Conservation (phyloP, 2,113 vertebrate genomes). For the Galemys pyrenaicus region DNA sequence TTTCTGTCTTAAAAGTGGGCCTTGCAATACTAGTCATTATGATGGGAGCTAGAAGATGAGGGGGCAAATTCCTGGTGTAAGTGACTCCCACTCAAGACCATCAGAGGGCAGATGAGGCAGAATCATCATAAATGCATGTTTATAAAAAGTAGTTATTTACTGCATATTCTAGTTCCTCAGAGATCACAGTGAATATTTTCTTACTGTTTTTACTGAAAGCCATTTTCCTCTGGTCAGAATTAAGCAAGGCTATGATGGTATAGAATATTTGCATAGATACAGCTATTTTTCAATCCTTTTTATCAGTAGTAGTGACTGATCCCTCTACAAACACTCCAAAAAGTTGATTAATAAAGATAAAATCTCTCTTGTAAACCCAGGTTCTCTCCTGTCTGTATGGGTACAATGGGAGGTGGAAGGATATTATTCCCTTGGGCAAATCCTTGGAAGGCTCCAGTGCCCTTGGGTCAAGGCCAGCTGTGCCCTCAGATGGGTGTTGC, state of each 20-base stretch:
- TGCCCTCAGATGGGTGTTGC: neutral
- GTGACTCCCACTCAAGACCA: neutral
- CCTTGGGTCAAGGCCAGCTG: neutral
- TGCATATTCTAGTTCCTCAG: neutral
- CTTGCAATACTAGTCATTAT: neutral
- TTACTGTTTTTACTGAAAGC: neutral
- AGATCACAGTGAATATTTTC: neutral
- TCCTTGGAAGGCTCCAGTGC: neutral
- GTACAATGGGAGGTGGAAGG: conserved; percentile 52
- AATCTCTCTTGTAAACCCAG: conserved; percentile 45
- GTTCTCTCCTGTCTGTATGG: conserved; percentile 57
- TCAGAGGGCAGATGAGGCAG: neutral
- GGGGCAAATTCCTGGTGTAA: neutral
- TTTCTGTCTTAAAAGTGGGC: conserved; percentile 12
- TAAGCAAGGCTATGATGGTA: neutral
- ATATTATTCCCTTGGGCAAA: neutral
- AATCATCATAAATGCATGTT: neutral
- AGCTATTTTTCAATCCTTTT: conserved; percentile 19
- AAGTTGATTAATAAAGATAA: conserved; percentile 42
- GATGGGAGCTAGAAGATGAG: neutral
- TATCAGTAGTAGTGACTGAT: neutral
- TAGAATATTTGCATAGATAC: neutral
- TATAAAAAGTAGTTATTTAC: neutral
- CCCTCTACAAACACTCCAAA: conserved; percentile 1
- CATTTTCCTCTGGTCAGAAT: neutral